Evolutionary conservation across 2,888 invertebrate species (phyloP).

Genomic region (Scaptomyza flava): DNA sequence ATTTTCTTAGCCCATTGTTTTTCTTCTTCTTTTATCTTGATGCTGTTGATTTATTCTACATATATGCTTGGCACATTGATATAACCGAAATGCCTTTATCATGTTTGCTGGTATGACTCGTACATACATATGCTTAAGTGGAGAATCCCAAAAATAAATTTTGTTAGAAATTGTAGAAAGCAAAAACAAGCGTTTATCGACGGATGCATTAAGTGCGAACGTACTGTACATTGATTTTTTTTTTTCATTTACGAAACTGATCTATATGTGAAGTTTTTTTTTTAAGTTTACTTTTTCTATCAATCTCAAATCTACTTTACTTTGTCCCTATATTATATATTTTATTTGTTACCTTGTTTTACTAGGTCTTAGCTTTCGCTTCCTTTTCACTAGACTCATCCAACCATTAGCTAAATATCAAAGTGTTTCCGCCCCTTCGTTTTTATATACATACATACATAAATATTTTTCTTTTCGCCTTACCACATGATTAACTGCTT

Average conservation of each 20-base stretch:
- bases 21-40: no score
- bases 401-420: conserved; percentile 38
- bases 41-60: no score
- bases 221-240: no score
- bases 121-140: no score
- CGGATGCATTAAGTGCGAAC: no score
- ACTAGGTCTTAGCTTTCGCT: background rate
- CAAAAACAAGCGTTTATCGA: no score
- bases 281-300: background rate
- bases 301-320: background rate
- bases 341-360: background rate
- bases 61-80: no score
- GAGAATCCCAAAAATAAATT: no score
- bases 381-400: background rate
- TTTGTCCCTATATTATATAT: background rate
- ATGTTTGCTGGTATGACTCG: no score
- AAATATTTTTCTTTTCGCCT: background rate
- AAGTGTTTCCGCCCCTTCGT: conserved; percentile 9
- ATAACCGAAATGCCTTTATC: no score
- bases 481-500: conserved; percentile 58
- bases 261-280: background rate
- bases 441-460: background rate
- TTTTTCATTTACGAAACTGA: background rate
- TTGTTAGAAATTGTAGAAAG: no score
- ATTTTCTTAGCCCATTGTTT: no score